Conservation (phyloP, 2,113 vertebrate species). For the Blennius ocellaris region DNA sequence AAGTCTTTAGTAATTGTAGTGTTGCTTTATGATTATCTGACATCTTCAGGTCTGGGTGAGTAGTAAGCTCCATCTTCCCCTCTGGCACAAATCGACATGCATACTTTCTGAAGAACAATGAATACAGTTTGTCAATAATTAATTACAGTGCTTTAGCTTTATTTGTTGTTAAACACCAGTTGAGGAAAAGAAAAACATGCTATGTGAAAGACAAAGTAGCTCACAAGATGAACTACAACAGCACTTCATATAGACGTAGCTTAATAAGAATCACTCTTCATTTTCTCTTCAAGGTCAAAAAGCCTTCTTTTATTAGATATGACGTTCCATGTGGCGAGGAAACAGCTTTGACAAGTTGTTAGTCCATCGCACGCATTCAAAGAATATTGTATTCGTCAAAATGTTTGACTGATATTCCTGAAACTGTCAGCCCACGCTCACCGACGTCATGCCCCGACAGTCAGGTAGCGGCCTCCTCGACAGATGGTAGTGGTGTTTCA, state of each 20-base stretch:
- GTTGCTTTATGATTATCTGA: neutral
- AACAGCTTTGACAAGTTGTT: neutral
- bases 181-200: neutral
- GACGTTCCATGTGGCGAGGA: neutral
- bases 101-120: no score
- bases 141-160: neutral
- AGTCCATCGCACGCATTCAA: neutral
- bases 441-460: slow-evolving; percentile 38
- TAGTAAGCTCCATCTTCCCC: neutral
- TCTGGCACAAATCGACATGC: neutral
- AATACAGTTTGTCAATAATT: neutral
- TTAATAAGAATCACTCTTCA: neutral
- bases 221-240: slow-evolving; percentile 1
- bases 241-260: no score
- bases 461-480: slow-evolving; percentile 55
- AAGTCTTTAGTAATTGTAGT: neutral
- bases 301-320: neutral
- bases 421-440: slow-evolving; percentile 25
- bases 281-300: slow-evolving; percentile 19
- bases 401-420: neutral
- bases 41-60: slow-evolving; percentile 1
- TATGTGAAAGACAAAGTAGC: neutral
- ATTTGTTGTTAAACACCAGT: neutral
- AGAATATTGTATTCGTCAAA: neutral
- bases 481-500: slow-evolving; percentile 69